A percentile compares a stretch with the other conserved stretches of the same genome.
Evolutionary conservation across 1,140 invertebrate genomes (phyloP).

Genomic region (Leptopilina clavipes): DNA sequence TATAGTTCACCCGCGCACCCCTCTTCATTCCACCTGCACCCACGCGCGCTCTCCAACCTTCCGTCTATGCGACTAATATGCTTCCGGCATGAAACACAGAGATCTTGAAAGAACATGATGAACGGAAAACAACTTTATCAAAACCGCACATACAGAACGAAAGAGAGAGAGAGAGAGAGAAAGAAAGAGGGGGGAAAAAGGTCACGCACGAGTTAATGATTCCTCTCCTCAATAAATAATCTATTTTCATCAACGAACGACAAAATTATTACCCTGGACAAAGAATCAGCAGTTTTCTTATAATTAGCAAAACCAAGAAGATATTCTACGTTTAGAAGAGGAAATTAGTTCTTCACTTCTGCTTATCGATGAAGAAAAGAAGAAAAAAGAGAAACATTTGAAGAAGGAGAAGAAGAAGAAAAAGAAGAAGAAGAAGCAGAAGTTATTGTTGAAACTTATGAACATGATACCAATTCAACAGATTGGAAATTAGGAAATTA

Average conservation of each 20-base stretch:
- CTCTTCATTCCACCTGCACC: slow-evolving; percentile 31
- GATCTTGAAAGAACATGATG: slow-evolving; percentile 12
- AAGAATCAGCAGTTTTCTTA: no score
- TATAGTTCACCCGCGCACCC: neutral
- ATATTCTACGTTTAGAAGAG: no score
- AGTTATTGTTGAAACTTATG: no score
- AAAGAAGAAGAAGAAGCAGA: no score
- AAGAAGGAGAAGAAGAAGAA: no score
- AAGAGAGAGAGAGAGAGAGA: neutral
- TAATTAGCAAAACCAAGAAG: no score
- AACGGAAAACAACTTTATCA: neutral
- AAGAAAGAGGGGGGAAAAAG: neutral
- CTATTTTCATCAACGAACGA: neutral
- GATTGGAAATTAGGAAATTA: no score
- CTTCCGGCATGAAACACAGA: slow-evolving; percentile 33
- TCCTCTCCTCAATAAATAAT: neutral
- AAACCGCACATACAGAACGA: neutral
- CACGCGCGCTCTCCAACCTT: slow-evolving; percentile 39
- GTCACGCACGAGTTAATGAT: slow-evolving; percentile 29
- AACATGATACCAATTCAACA: no score
- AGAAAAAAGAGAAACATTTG: no score
- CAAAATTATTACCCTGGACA: no score
- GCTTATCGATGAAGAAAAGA: no score
- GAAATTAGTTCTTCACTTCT: no score
- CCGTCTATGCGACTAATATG: slow-evolving; percentile 35